Conservation (phyloP, 2,888 invertebrate genomes). For the Cheilosia scutellata region DNA sequence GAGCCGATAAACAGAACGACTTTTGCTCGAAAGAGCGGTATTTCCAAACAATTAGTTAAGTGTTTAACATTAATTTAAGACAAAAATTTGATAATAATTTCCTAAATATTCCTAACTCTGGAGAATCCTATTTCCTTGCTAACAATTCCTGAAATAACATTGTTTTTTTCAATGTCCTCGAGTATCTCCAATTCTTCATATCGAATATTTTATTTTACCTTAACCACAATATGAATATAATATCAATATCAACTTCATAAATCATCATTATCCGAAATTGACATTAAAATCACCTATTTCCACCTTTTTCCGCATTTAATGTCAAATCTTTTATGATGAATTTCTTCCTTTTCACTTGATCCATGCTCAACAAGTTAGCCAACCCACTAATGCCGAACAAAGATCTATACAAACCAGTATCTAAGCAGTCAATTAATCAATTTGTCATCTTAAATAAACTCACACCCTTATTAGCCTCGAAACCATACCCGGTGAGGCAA, state of each 20-base stretch:
- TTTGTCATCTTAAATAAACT: constrained; percentile 59
- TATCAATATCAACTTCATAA: constrained; percentile 1
- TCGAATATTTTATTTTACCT: too few relatives aligned
- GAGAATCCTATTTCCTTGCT: too few relatives aligned
- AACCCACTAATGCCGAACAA: constrained; percentile 39
- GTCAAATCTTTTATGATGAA: constrained; percentile 22
- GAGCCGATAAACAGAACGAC: too few relatives aligned
- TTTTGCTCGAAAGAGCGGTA: too few relatives aligned
- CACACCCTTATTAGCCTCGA: constrained; percentile 21
- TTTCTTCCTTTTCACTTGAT: neutral
- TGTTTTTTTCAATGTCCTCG: too few relatives aligned
- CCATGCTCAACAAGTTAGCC: constrained; percentile 58
- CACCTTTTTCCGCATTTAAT: constrained; percentile 4
- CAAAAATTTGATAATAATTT: too few relatives aligned
- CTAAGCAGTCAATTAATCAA: constrained; percentile 66
- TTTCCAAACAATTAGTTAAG: too few relatives aligned
- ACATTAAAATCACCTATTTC: neutral
- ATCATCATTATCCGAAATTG: constrained; percentile 9
- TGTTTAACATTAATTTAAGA: too few relatives aligned
- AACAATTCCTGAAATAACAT: too few relatives aligned
- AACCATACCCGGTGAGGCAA: neutral
- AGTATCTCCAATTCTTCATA: too few relatives aligned
- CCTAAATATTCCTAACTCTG: too few relatives aligned
- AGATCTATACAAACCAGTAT: constrained; percentile 21
- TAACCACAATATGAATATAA: neutral